Conservation (phyloP, 2,113 vertebrate species). For the Pelodiscus sinensis region DNA sequence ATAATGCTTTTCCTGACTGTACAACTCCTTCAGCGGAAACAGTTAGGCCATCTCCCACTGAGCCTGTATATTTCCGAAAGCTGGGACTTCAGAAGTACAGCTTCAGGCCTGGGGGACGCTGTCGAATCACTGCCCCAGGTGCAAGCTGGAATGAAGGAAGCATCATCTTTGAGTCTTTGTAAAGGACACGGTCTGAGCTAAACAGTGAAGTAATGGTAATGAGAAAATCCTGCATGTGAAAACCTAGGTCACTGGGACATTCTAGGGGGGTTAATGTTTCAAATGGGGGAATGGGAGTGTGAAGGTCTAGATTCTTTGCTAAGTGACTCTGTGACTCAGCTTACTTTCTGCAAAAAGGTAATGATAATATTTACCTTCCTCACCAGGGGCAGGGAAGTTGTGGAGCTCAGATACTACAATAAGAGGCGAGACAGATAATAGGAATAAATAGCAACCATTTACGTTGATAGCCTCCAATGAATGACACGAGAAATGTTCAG, state of each 20-base stretch:
- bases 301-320: not conserved
- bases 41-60: not conserved
- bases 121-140: not conserved
- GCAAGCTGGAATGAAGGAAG: not conserved
- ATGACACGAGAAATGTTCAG: not conserved
- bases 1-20: not conserved
- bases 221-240: not conserved
- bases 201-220: not conserved
- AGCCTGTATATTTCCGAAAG: not conserved
- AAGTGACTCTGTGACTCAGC: rapidly evolving
- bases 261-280: not conserved
- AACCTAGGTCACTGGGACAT: not conserved
- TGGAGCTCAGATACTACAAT: not conserved
- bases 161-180: not conserved
- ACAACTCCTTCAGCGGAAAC: not conserved
- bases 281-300: not conserved
- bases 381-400: not conserved
- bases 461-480: not conserved
- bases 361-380: not conserved
- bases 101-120: not conserved
- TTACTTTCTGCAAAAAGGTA: not conserved
- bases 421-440: not conserved
- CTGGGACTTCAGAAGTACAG: not conserved
- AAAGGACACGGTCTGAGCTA: not conserved
- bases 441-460: not conserved